phyloP scores from a whole-genome alignment of 2,888 invertebrate genomes.

The Caenorhabditis wallacei region DNA sequence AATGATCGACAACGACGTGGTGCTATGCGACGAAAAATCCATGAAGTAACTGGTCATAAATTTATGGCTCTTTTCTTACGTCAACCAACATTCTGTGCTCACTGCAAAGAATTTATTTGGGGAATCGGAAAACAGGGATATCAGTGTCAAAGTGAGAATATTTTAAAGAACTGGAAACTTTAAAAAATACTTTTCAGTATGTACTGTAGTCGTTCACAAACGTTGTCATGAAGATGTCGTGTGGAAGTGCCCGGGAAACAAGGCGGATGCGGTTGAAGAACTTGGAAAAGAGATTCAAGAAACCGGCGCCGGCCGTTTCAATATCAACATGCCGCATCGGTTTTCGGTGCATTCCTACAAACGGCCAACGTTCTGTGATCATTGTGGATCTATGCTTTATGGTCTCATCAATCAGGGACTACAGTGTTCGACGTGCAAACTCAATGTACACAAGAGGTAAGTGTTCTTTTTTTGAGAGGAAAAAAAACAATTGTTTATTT shows the following conservation, averaged over 20 bases:
- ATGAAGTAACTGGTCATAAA: constrained; percentile 94
- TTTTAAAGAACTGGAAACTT: no score
- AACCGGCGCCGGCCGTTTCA: constrained; percentile 88
- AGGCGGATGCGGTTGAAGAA: constrained; percentile 84
- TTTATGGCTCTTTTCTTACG: constrained; percentile 99
- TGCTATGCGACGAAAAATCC: constrained; percentile 97
- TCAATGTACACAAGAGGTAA: constrained; percentile 96
- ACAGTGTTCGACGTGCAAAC: constrained; percentile 91
- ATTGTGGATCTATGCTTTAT: constrained; percentile 97
- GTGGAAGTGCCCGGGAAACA: constrained; percentile 98
- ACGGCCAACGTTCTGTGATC: constrained; percentile 98
- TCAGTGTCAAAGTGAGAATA: constrained; percentile 85
- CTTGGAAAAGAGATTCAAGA: constrained; percentile 72
- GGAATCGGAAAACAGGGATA: constrained; percentile 86
- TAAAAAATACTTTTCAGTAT: no score
- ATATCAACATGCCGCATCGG: constrained; percentile 99
- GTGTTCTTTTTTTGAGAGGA: no score
- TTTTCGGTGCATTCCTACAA: constrained; percentile 94
- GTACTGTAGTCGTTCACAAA: constrained; percentile 99
- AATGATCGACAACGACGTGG: constrained; percentile 92
- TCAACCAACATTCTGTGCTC: constrained; percentile 99
- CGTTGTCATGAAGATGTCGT: constrained; percentile 97
- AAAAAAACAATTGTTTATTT: not conserved
- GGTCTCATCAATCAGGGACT: constrained; percentile 96
- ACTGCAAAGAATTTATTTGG: constrained; percentile 99